phyloP scores from a whole-genome alignment of 2,113 vertebrate genomes.

The Corvus hawaiiensis region DNA sequence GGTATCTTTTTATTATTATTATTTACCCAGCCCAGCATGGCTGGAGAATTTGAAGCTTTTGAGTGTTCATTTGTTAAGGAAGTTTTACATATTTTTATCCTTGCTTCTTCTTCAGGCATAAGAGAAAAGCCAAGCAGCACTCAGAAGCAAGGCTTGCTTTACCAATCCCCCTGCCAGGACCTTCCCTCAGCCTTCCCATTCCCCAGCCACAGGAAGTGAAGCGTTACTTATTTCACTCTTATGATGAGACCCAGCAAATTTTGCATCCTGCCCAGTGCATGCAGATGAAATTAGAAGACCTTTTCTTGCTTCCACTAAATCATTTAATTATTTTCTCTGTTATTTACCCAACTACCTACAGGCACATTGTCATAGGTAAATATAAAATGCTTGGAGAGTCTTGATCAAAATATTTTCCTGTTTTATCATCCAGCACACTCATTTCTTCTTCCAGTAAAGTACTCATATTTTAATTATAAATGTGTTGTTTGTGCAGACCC shows the following conservation, averaged over 20 bases:
- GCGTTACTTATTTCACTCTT: background rate
- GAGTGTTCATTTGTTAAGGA: background rate
- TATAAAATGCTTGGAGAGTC: background rate
- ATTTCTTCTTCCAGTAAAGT: background rate
- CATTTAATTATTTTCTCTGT: background rate
- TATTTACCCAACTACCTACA: background rate
- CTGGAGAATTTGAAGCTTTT: background rate
- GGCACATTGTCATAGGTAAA: background rate
- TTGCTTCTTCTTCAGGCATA: background rate
- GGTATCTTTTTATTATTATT: background rate
- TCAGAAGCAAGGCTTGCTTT: background rate
- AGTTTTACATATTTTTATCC: background rate
- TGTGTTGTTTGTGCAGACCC: background rate
- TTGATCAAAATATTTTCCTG: background rate
- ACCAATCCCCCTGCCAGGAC: background rate
- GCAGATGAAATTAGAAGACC: background rate
- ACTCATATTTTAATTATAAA: background rate
- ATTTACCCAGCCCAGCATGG: background rate
- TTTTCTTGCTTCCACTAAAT: background rate
- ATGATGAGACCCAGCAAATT: background rate
- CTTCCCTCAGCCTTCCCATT: background rate
- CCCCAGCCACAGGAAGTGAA: background rate
- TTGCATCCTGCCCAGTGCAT: background rate
- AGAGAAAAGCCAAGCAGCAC: background rate
- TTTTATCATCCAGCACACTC: background rate